Base-by-base conservation (phyloP, 37 sponge, comb jelly and placozoan genomes). In the Tethya wilhelma region DNA sequence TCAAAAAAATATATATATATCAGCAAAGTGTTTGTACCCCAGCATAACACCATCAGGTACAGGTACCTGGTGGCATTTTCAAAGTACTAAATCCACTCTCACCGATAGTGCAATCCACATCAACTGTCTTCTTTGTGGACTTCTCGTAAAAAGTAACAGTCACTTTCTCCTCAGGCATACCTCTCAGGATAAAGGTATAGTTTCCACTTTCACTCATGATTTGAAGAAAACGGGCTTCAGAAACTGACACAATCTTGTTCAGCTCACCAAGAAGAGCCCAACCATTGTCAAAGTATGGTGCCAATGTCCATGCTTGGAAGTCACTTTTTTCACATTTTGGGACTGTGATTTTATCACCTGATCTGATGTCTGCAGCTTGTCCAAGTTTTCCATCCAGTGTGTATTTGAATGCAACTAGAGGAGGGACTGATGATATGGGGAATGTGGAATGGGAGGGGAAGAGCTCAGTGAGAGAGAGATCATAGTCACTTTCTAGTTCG, bases 221-320 rank as follows among this genome's bases (percentile, higher is more conserved):
- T 12, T 69, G 39, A n/a, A 17, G 14, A 55, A 90, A 62, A 0
- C 93, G 71, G 0, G 77, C 68, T 59, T 88, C 80, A 41, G 93
- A 88, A 41, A 88, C 62, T 11, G 83, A 7, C 19, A 89, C 69
- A 26, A 93, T 32, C 71, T 93, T 93, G 22, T 57, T 53, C 66
- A 81, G 40, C 62, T 93, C 93, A 26, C 93, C 93, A 59, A 93
- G 78, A n/a, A 93, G 67, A 20, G 46, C 72, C 73, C 65, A 71
- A 1, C 90, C 85, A 62, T 75, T 88, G 6, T 55, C 5, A 0
- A 84, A 1, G 0, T 77, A 42, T 0, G 89, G 89, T 28, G 89
- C 89, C 38, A 93, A 31, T 30, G 41, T 29, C 85, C 85, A 89
- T 32, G 79, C 76, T 23, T 83, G 69, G 56, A 88, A 93, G 36